A percentile compares a stretch with the other conserved stretches of the same genome.
Evolutionary conservation across 2,797 vertebrate genomes (phyloP).

Genomic region (Microhierax caerulescens): DNA sequence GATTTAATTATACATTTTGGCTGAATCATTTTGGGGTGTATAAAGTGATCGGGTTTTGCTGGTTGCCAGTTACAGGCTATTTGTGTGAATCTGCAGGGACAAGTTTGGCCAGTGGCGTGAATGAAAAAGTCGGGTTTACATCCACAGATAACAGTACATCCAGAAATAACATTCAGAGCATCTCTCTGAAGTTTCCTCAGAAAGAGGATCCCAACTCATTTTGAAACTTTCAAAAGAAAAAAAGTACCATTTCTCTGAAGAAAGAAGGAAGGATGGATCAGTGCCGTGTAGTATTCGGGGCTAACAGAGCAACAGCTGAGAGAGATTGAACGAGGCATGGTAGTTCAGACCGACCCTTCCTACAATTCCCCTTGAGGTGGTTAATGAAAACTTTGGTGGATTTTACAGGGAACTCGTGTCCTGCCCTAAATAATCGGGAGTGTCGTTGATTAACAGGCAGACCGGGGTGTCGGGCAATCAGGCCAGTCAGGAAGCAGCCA

Average conservation of each 20-base stretch:
- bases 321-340: fast-evolving
- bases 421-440: background rate
- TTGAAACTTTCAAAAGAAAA: background rate
- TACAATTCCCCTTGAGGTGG: background rate
- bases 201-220: background rate
- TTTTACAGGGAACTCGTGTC: background rate
- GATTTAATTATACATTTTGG: background rate
- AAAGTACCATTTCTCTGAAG: background rate
- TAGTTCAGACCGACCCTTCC: background rate
- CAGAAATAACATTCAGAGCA: background rate
- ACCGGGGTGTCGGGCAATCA: background rate
- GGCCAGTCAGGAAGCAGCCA: background rate
- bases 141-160: background rate
- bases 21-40: background rate
- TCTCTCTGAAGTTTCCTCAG: background rate
- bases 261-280: background rate
- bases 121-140: background rate
- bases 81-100: background rate
- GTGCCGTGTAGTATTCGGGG: background rate
- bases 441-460: background rate
- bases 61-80: background rate
- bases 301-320: background rate
- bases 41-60: background rate
- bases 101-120: background rate
- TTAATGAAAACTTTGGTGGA: background rate